These are phyloP conservation scores for Acomys russatus DNA, from an alignment of 2,797 vertebrate genomes.

Conservation along the genomic window DNA sequence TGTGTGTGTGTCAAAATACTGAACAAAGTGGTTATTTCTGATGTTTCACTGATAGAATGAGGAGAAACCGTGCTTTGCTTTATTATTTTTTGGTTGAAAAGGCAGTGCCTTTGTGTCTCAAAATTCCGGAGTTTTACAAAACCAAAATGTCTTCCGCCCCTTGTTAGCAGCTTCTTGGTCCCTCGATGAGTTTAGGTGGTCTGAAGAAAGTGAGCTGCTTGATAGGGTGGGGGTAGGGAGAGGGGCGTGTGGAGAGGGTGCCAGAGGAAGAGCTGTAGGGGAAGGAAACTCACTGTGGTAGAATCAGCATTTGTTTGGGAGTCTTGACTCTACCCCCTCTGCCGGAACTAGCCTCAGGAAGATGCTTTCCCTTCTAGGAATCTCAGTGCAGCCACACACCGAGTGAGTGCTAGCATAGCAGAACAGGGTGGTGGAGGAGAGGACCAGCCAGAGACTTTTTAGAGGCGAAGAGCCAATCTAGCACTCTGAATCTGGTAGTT, in stretches of 20 bases:
- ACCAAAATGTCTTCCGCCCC: background rate
- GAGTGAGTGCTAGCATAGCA: background rate
- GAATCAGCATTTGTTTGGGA: background rate
- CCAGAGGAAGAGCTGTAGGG: background rate
- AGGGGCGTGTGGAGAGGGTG: background rate
- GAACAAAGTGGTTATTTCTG: conserved; percentile 24
- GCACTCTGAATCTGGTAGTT: conserved; percentile 17
- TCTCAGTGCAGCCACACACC: background rate
- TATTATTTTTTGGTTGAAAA: background rate
- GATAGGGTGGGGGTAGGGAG: background rate
- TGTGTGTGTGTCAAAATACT: background rate
- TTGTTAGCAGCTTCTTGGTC: background rate
- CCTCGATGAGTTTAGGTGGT: conserved; percentile 1
- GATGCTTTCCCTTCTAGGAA: background rate
- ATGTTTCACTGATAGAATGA: background rate
- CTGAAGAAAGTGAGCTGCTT: background rate
- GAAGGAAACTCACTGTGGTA: background rate
- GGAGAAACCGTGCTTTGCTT: conserved; percentile 17
- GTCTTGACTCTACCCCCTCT: conserved; percentile 7
- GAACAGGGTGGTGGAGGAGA: background rate
- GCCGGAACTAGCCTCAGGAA: background rate
- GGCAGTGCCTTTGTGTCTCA: background rate
- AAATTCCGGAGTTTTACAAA: conserved; percentile 29
- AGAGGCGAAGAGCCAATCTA: background rate
- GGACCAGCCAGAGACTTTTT: background rate